Evolutionary conservation across 2,113 vertebrate genomes (phyloP), one percentile per base, ranked within the genome.

Genomic region (Cairina moschata): DNA sequence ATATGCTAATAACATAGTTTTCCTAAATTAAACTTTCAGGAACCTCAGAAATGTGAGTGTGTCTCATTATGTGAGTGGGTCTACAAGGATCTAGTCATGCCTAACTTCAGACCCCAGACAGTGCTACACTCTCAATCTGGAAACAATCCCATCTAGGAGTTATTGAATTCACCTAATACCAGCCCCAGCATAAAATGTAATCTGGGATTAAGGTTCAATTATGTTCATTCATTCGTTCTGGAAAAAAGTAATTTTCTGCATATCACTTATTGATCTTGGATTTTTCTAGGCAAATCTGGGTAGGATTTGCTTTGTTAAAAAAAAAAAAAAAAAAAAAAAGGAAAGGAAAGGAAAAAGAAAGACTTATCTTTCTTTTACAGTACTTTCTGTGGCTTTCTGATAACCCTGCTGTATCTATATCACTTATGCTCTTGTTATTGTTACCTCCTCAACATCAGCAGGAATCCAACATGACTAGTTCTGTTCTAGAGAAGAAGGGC

Each of bases 1-100:
- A 68, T 73, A 74, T 48, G 89, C 74, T 86, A 97, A 26, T 93
- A 96, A 83, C 8, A n/a, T 40, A 75, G 85, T 95, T 96, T 80
- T 88, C 88, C 91, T 86, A 91, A 96, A 96, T 96, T 96, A 97
- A 97, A 97, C 84, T 96, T 97, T 91, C 82, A 94, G 7, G 75
- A 94, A 88, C 76, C 86, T 95, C 78, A 55, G 12, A 77, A 69
- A 65, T 76, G 88, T 13, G 31, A 73, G 32, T 80, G 87, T 32
- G 40, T 91, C 62, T 85, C 40, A 85, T 8, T 42, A 31, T 95
- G 88, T 13, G 31, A 73, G 32, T 80, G 87, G 36, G 40, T 91
- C 65, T 85, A 78, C 6, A 32, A 88, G 38, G 21, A 85, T 42
- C 42, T 71, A 62, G 59, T n/a, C 22, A 34, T 50, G 46, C 31